Conservation (phyloP, 2,888 invertebrate genomes). For the Ophraella communa region DNA sequence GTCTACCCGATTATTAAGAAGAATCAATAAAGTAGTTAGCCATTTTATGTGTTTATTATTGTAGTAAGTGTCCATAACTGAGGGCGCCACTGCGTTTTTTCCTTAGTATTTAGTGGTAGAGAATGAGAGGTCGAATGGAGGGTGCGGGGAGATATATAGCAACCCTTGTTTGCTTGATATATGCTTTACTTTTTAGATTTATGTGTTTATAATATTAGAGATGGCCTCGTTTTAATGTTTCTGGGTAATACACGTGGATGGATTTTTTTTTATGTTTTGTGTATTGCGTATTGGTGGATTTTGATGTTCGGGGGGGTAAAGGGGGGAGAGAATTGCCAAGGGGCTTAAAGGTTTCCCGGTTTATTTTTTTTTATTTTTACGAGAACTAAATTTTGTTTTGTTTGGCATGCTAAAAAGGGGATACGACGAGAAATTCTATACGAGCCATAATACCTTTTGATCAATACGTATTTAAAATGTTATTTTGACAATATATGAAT, state of each 20-base stretch:
- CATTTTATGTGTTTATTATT: background rate
- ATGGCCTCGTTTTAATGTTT: conserved; percentile 46
- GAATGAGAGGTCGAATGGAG: conserved; percentile 24
- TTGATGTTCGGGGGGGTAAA: background rate
- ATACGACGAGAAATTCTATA: background rate
- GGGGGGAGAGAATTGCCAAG: conserved; percentile 14
- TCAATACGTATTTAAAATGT: background rate
- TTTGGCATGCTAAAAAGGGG: background rate
- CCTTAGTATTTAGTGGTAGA: conserved; percentile 50
- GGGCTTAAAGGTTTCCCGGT: conserved; percentile 17
- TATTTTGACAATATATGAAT: background rate
- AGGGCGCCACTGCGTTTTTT: conserved; percentile 19
- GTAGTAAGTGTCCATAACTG: background rate
- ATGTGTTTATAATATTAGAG: conserved; percentile 55
- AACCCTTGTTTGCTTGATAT: conserved; percentile 52
- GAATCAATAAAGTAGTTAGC: background rate
- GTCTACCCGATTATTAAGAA: too few relatives aligned
- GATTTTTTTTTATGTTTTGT: conserved; percentile 36
- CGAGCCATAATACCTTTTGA: background rate
- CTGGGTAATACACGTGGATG: conserved; percentile 42
- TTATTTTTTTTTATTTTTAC: conserved; percentile 20
- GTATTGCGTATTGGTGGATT: conserved; percentile 31
- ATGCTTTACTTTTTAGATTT: conserved; percentile 55
- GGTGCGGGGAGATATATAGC: conserved; percentile 49
- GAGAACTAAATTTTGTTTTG: conserved; percentile 20